phyloP scores from a whole-genome alignment of 2,888 invertebrate genomes.

The Hylaea fasciaria region DNA sequence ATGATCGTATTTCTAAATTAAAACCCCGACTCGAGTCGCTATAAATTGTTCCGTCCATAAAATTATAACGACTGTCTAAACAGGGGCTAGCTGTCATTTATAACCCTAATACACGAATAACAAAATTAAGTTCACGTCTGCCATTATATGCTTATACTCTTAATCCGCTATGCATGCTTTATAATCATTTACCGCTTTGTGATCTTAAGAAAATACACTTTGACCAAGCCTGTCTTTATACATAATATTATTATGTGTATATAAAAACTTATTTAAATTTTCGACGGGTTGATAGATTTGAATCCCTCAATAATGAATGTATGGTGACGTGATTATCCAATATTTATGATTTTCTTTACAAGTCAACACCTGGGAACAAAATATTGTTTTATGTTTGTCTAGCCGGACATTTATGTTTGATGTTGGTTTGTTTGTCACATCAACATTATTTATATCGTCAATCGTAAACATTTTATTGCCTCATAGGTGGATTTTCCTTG shows the following conservation, averaged over 20 bases:
- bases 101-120: slow-evolving; percentile 69
- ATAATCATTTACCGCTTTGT: slow-evolving; percentile 32
- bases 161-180: slow-evolving; percentile 55
- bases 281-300: not conserved
- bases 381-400: slow-evolving; percentile 39
- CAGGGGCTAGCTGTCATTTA: slow-evolving; percentile 78
- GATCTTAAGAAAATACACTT: slow-evolving; percentile 7
- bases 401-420: slow-evolving; percentile 48
- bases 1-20: slow-evolving; percentile 78
- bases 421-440: slow-evolving; percentile 64
- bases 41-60: slow-evolving; percentile 80
- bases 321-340: slow-evolving; percentile 1
- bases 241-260: not conserved
- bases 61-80: slow-evolving; percentile 81
- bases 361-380: slow-evolving; percentile 31
- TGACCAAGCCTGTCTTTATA: not conserved
- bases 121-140: slow-evolving; percentile 52
- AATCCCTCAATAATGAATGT: not conserved
- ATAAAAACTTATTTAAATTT: no score
- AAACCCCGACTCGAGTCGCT: slow-evolving; percentile 69
- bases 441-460: slow-evolving; percentile 67
- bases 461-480: slow-evolving; percentile 72
- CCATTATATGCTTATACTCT: slow-evolving; percentile 57
- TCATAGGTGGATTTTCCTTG: slow-evolving; percentile 56
- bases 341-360: slow-evolving; percentile 26